Evolutionary conservation across 2,113 vertebrate species (phyloP), one percentile per base, ranked within the genome.

Genomic region (Lasiurus cinereus): DNA sequence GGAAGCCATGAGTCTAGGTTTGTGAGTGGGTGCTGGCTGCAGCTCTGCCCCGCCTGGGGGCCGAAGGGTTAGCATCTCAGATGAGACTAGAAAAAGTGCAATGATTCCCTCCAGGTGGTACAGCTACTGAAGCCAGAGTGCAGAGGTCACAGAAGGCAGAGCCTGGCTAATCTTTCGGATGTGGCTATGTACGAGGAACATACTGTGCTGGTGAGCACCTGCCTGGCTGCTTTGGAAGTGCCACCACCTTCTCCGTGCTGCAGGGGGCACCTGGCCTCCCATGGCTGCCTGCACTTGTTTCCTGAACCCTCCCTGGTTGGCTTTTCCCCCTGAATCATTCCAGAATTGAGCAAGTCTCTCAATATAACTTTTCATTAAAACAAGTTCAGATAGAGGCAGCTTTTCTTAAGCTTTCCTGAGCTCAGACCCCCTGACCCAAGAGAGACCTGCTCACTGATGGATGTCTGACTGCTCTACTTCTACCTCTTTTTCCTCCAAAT

Each of bases 1-100:
- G 14, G 82, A 64, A 64, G 31, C 46, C n/a, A 59, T 1, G 5
- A 74, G 64, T 16, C 31, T 7, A 22, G 1, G 0, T 88, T 6
- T 46, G 0, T 5, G n/a, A 31, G 52, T 8, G 0, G 3, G 33
- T 0, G 0, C 18, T 4, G n/a, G 46, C 39, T 33, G 29, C n/a
- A 16, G n/a, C 54, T 31, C 54, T 22, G 5, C 33, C 19, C 78
- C 5, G 0, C 56, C 56, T 5, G 0, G 1, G 1, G n/a, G 18
- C 31, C 29, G n/a, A 1, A 0, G 7, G 11, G 16, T 52, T 8
- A 24, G 46, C 43, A 46, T 46, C 69, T 79, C 67, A 84, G 46
- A 46, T 3, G 52, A 94, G 39, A 19, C 6, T 5, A 3, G 39
- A 14, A 52, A 46, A 46, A 64, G 29, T 18, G 13, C 39, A 36